Evolutionary conservation across 2,113 vertebrate species (phyloP).

Genomic region (Elanoides forficatus): DNA sequence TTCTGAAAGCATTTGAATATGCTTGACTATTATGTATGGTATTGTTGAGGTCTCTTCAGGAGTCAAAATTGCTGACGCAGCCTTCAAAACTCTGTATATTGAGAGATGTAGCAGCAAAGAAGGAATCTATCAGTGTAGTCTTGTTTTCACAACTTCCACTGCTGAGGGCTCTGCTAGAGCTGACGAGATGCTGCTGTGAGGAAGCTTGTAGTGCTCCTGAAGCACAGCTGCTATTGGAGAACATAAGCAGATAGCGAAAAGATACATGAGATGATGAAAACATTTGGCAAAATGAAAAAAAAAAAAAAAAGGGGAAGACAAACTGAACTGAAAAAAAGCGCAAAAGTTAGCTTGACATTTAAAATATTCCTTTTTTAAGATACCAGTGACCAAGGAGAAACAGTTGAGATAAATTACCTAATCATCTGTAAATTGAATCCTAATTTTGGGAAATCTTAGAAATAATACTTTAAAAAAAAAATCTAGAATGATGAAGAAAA

Average conservation of each 20-base stretch:
- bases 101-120: not conserved
- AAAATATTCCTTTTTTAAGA: not conserved
- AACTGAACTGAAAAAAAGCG: not conserved
- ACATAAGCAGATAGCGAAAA: not conserved
- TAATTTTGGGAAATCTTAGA: not conserved
- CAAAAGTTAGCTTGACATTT: not conserved
- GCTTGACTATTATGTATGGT: not conserved
- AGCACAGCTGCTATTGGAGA: not conserved
- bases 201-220: not conserved
- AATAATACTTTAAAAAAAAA: not conserved
- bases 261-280: not conserved
- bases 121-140: not conserved
- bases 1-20: not conserved
- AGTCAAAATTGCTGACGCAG: not conserved
- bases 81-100: not conserved
- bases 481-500: not conserved
- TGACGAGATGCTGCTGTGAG: not conserved
- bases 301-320: not conserved
- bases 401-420: not conserved
- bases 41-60: not conserved
- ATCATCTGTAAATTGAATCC: not conserved
- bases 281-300: not conserved
- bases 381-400: not conserved
- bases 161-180: not conserved
- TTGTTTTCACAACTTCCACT: not conserved